Percentiles rank a stretch among this genome's conserved stretches.
phyloP scores from a whole-genome alignment of 30 jellyfish, hydroid and myxozoan species.

The Hydractinia echinata region DNA sequence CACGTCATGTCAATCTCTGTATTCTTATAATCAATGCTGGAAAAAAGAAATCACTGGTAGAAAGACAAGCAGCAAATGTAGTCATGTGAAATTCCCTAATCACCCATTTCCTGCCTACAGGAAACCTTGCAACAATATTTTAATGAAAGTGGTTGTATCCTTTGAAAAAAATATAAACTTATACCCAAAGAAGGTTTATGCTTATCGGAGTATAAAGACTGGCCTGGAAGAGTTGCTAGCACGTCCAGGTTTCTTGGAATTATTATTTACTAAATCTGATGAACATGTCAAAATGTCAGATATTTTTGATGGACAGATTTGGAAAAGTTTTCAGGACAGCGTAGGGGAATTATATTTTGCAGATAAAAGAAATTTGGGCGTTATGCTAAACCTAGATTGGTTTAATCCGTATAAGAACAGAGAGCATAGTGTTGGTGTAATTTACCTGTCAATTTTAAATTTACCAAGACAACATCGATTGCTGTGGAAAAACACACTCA shows the following conservation, averaged over 20 bases:
- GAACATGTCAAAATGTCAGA: too few relatives aligned
- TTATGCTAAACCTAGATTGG: slow-evolving; percentile 33
- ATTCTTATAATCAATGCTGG: not conserved
- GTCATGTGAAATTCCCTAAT: too few relatives aligned
- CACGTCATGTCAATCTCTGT: too few relatives aligned
- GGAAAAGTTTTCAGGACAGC: slow-evolving; percentile 8
- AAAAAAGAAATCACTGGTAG: not conserved
- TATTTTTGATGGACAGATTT: not conserved
- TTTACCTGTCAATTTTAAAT: slow-evolving; percentile 9
- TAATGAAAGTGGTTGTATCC: too few relatives aligned
- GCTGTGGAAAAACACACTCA: slow-evolving; percentile 1
- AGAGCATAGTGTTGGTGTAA: slow-evolving; percentile 24
- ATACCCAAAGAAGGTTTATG: not conserved
- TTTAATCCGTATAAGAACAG: slow-evolving; percentile 24
- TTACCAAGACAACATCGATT: not conserved
- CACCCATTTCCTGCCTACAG: too few relatives aligned
- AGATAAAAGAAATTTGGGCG: slow-evolving; percentile 4
- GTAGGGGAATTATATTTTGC: not conserved
- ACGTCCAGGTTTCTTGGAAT: not conserved
- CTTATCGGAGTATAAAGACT: not conserved
- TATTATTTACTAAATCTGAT: not conserved
- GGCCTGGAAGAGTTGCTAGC: not conserved
- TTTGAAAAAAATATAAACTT: not conserved
- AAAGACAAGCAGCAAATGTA: not conserved
- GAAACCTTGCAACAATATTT: too few relatives aligned